Base-by-base conservation (phyloP, 2,797 vertebrate genomes). In the Notolabrus celidotus region DNA sequence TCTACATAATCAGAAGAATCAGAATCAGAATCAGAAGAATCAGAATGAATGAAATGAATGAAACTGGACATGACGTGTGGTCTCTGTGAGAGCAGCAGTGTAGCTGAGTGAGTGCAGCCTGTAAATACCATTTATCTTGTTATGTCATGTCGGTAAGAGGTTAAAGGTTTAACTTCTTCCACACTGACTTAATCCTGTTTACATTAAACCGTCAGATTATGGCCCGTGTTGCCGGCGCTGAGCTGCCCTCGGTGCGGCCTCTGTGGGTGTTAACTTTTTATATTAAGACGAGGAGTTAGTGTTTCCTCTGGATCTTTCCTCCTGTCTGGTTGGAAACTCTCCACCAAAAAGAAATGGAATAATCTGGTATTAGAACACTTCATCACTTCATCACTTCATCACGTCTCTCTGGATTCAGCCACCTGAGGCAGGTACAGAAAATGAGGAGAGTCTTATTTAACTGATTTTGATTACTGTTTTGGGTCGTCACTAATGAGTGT, bases 131-230 rank as follows among this genome's bases (percentile, higher is more conserved):
- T 5, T 8, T 23, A n/a, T 45, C 34, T 65, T 4, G 29, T 85
- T 83, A 81, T 70, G 65, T 85, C 69, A 67, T 9, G 3, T 16
- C 54, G 29, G 23, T 62, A 53, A 50, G 60, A 69, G 68, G 63
- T 75, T 25, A 60, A 23, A 59, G 50, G 47, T 72, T 74, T 53
- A 80, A 39, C 42, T 7, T 19, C 23, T n/a, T 63, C 19, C 12
- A 46, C 3, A 22, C 25, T 23, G 41, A 66, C 49, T 56, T 80
- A 83, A 86, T 78, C 83, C 67, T 1, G 47, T 66, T 62, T 67
- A 58, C 49, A 31, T 67, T 58, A 75, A 50, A 53, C n/a, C 3
- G 3, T 20, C 62, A 38, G 55, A 63, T 77, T 77, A 55, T 16
- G 41, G 51, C 3, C 20, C 19, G 12, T 23, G 65, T 9, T 33